A percentile compares a stretch with the other conserved stretches of the same genome.
Conservation (phyloP, 2,113 vertebrate genomes). For the Pteronura brasiliensis region DNA sequence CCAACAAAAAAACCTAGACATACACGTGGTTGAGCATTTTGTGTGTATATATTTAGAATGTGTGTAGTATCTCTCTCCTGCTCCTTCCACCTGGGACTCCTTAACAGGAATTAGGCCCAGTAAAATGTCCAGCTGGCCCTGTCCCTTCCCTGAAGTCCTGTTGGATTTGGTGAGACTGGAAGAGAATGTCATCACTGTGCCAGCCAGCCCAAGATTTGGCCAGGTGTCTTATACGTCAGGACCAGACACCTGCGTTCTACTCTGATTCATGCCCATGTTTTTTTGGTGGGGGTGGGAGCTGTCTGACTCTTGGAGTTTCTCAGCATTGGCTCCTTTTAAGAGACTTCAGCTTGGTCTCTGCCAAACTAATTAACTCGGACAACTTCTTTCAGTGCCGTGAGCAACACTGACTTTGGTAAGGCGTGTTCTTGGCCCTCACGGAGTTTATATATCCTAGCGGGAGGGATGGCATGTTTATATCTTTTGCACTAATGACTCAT, state of each 20-base stretch:
- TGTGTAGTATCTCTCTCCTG: not conserved
- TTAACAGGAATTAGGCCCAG: not conserved
- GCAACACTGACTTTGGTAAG: not conserved
- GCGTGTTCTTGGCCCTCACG: not conserved
- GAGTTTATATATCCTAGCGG: not conserved
- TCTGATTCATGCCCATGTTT: not conserved
- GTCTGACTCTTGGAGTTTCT: not conserved
- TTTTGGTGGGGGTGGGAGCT: not conserved
- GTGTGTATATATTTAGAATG: not conserved
- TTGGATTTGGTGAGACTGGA: not conserved
- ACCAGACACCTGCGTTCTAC: not conserved
- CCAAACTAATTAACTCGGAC: slow-evolving; percentile 27
- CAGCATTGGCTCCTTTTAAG: not conserved
- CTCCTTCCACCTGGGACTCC: not conserved
- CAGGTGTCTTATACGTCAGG: accelerated
- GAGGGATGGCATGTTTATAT: not conserved
- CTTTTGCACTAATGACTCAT: not conserved
- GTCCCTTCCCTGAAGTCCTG: not conserved
- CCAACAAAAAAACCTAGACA: not conserved
- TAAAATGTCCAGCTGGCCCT: not conserved
- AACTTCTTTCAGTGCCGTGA: slow-evolving; percentile 24
- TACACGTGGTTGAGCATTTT: not conserved
- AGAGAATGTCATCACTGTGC: not conserved
- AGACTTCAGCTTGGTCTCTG: not conserved
- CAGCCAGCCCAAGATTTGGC: not conserved